These are phyloP conservation scores for Taurulus bubalis DNA, from an alignment of 2,113 vertebrate genomes.

Conservation along the genomic window DNA sequence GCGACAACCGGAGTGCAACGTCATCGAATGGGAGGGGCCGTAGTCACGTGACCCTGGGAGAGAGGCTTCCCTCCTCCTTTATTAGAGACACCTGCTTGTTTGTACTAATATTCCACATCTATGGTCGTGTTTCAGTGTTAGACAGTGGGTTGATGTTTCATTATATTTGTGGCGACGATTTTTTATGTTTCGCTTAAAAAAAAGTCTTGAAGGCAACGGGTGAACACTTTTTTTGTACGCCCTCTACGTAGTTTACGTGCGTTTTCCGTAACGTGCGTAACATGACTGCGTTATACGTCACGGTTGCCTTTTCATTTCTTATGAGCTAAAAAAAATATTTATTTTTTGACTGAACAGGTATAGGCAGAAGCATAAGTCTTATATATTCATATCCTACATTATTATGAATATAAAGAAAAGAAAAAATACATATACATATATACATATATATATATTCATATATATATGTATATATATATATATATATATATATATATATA, in stretches of 20 bases:
- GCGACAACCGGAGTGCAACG: slow-evolving; percentile 57
- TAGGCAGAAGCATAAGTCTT: no score
- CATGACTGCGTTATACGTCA: background rate
- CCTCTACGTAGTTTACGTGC: background rate
- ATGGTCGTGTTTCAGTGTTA: background rate
- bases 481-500: no score
- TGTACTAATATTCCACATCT: background rate
- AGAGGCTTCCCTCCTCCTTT: background rate
- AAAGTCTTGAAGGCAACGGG: background rate
- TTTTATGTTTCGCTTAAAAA: background rate
- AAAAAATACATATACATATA: no score
- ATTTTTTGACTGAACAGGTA: no score
- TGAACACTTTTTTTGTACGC: background rate
- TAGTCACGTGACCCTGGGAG: slow-evolving; percentile 12
- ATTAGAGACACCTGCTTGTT: background rate
- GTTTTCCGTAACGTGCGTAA: slow-evolving; percentile 7
- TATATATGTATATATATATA: no score
- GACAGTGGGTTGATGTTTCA: background rate
- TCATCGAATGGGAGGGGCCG: slow-evolving; percentile 41
- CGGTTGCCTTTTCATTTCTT: background rate
- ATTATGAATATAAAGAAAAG: no score
- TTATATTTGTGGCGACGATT: no score
- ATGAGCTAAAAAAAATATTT: background rate
- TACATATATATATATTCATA: no score
- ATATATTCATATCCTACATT: no score